These are phyloP conservation scores for Pyrochroa serraticornis DNA, from an alignment of 2,888 invertebrate species.

Conservation along the genomic window DNA sequence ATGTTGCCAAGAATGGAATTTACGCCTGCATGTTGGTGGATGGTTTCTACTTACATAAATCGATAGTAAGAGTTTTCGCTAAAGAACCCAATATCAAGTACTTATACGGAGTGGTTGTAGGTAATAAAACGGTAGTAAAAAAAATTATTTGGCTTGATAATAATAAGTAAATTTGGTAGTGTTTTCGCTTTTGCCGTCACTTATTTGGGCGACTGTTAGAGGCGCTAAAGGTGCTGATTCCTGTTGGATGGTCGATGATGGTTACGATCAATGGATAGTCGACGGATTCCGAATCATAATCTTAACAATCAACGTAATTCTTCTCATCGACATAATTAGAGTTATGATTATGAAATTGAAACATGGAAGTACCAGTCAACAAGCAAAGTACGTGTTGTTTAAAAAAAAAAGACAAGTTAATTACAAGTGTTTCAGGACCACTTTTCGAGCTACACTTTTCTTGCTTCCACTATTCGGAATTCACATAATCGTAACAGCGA, in stretches of 20 bases:
- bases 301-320: slow-evolving; percentile 63
- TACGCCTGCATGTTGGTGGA: slow-evolving; percentile 75
- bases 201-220: slow-evolving; percentile 64
- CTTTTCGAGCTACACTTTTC: slow-evolving; percentile 69
- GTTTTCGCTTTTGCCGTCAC: slow-evolving; percentile 61
- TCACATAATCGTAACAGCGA: slow-evolving; percentile 68
- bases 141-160: background rate
- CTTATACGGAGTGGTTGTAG: slow-evolving; percentile 59
- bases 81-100: slow-evolving; percentile 61
- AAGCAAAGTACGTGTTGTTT: slow-evolving; percentile 43
- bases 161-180: slow-evolving; percentile 42
- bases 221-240: slow-evolving; percentile 60
- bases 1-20: slow-evolving; percentile 64
- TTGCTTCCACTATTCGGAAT: slow-evolving; percentile 74
- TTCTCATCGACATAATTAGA: slow-evolving; percentile 69
- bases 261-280: slow-evolving; percentile 65
- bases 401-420: background rate
- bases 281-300: slow-evolving; percentile 67
- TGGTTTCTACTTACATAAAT: slow-evolving; percentile 69
- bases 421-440: slow-evolving; percentile 58
- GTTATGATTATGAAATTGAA: slow-evolving; percentile 69
- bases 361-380: slow-evolving; percentile 61
- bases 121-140: slow-evolving; percentile 47
- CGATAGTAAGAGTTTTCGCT: slow-evolving; percentile 69
- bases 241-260: slow-evolving; percentile 68